These are phyloP conservation scores for Neosalanx taihuensis DNA, from an alignment of 2,797 vertebrate species.

Conservation along the genomic window DNA sequence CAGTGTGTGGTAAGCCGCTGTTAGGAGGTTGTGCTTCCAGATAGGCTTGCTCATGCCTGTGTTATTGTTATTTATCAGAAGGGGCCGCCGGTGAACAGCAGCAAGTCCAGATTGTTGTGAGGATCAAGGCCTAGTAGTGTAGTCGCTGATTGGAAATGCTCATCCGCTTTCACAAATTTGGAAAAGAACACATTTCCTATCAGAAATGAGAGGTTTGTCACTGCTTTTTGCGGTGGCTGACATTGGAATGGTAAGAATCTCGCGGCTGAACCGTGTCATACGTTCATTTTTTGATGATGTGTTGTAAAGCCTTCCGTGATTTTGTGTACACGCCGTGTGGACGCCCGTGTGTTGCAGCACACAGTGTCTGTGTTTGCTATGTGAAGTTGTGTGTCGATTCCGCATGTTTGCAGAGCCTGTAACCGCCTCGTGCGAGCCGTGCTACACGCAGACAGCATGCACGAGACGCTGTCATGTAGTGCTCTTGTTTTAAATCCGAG, in stretches of 20 bases:
- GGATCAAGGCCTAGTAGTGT: constrained; percentile 80
- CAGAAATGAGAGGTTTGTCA: constrained; percentile 49
- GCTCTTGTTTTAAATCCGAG: constrained; percentile 56
- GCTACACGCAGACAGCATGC: constrained; percentile 17
- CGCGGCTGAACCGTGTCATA: constrained; percentile 47
- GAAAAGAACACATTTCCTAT: constrained; percentile 63
- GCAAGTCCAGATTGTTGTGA: constrained; percentile 64
- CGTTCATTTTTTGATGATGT: constrained; percentile 17
- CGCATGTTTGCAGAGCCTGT: constrained; percentile 38
- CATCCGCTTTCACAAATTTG: constrained; percentile 76
- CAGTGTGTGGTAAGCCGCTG: constrained; percentile 34
- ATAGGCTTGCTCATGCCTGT: constrained; percentile 52
- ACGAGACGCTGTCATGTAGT: constrained; percentile 34
- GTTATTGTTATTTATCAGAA: constrained; percentile 46
- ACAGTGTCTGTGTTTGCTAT: constrained; percentile 25
- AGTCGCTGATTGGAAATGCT: constrained; percentile 70
- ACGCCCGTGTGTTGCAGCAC: constrained; percentile 29
- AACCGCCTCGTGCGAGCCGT: constrained; percentile 23
- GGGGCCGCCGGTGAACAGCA: constrained; percentile 67
- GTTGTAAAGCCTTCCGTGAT: constrained; percentile 54
- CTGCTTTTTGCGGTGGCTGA: constrained; percentile 45
- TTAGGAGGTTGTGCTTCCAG: constrained; percentile 33
- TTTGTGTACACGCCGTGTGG: constrained; percentile 20
- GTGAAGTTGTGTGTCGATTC: constrained; percentile 55
- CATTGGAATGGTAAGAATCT: constrained; percentile 78